Conservation (phyloP, 2,797 vertebrate species). For the Garrulus glandarius region DNA sequence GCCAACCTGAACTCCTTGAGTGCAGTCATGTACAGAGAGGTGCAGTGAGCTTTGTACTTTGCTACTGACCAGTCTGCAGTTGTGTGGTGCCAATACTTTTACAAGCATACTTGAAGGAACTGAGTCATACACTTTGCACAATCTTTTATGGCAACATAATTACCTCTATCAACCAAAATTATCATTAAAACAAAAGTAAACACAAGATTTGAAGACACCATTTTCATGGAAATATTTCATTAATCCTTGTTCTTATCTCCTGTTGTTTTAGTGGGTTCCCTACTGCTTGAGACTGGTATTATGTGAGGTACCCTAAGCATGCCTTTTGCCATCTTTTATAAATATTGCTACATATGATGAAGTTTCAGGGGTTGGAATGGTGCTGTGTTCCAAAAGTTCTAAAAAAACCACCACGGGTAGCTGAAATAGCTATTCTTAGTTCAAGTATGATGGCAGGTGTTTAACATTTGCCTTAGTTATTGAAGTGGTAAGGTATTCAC, state of each 20-base stretch:
- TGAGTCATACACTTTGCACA: background rate
- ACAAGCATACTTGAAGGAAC: background rate
- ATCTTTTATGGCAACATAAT: background rate
- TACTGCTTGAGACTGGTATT: background rate
- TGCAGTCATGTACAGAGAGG: background rate
- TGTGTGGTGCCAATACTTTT: background rate
- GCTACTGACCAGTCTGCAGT: background rate
- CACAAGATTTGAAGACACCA: background rate
- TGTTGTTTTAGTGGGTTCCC: background rate
- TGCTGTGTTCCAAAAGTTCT: background rate
- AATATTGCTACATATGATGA: background rate
- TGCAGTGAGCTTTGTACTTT: background rate
- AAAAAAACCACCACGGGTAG: background rate
- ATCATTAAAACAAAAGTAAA: background rate
- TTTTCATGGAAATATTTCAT: background rate
- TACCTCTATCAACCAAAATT: background rate
- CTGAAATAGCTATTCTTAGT: background rate
- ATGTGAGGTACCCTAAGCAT: background rate
- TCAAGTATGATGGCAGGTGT: background rate
- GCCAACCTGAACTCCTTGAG: background rate
- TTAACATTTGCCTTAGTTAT: background rate
- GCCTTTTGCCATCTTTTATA: background rate
- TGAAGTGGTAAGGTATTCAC: background rate
- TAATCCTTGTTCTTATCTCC: background rate
- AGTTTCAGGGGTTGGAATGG: background rate